phyloP scores from a whole-genome alignment of 1,140 invertebrate genomes.

The Drosophila busckii region DNA sequence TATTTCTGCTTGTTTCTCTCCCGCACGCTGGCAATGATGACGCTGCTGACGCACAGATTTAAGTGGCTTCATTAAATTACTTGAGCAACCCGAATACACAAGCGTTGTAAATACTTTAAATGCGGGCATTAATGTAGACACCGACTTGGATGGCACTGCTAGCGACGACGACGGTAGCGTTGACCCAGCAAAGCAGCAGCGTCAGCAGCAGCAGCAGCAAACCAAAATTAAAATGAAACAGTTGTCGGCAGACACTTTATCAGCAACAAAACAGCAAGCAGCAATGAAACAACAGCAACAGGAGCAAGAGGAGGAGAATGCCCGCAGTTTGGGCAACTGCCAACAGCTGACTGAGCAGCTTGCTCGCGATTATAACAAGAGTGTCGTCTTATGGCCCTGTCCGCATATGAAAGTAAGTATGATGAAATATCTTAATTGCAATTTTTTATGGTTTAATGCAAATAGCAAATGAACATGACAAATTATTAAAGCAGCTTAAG shows the following conservation, averaged over 20 bases:
- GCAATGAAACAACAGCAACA: conserved; percentile 17
- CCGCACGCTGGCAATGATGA: conserved; percentile 15
- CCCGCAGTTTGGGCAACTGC: conserved; percentile 59
- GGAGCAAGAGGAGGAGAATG: conserved; percentile 10
- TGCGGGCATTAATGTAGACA: conserved; percentile 71
- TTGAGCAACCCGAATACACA: conserved; percentile 74
- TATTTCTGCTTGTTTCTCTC: conserved; percentile 33
- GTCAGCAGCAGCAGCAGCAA: conserved; percentile 45
- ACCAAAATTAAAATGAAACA: conserved; percentile 33
- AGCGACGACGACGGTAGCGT: conserved; percentile 22
- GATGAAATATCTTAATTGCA: neutral
- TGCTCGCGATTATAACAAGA: conserved; percentile 70
- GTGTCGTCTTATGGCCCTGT: conserved; percentile 74
- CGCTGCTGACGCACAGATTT: conserved; percentile 60
- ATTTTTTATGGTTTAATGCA: neutral
- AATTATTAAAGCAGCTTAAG: neutral
- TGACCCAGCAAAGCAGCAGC: conserved; percentile 49
- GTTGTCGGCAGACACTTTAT: conserved; percentile 39
- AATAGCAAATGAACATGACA: neutral
- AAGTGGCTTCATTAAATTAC: conserved; percentile 77
- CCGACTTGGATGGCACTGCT: conserved; percentile 34
- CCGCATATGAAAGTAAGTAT: conserved; percentile 75
- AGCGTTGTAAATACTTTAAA: conserved; percentile 77
- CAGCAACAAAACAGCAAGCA: conserved; percentile 21
- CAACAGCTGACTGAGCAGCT: conserved; percentile 66